Conservation (phyloP, 2,888 invertebrate species). For the Galeopsomyia nigrocyanea region DNA sequence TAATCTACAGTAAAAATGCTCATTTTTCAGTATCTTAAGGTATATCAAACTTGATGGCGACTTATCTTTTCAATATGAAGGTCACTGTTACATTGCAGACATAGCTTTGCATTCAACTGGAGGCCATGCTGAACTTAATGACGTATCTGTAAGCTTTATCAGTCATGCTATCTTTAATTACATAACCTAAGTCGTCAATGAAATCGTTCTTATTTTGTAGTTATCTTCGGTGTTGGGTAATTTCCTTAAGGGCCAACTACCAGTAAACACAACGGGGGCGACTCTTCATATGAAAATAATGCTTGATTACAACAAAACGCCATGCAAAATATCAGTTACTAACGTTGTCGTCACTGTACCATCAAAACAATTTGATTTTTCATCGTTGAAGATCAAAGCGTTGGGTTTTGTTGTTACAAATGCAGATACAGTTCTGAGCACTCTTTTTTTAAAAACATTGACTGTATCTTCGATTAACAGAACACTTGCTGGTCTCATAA, state of each 20-base stretch:
- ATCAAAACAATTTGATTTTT: not conserved
- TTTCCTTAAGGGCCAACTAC: not conserved
- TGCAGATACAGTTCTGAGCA: too few species aligned
- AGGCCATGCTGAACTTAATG: not conserved
- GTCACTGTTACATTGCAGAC: not conserved
- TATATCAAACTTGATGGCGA: not conserved
- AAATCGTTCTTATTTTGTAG: too few species aligned
- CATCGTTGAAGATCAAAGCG: not conserved
- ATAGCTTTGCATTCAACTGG: not conserved
- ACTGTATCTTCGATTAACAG: too few species aligned
- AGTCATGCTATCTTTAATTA: not conserved
- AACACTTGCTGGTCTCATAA: not conserved
- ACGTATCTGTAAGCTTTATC: constrained; percentile 5
- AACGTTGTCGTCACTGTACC: not conserved
- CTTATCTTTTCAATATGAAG: constrained; percentile 5
- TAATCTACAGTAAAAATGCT: not conserved
- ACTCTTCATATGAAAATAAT: not conserved
- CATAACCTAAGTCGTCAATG: not conserved
- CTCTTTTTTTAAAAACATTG: too few species aligned
- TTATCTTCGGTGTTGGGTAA: too few species aligned
- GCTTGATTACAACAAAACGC: not conserved
- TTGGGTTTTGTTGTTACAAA: too few species aligned
- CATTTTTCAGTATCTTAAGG: not conserved
- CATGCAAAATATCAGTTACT: constrained; percentile 6
- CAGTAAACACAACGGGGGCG: not conserved